A percentile compares a stretch with the other conserved stretches of the same genome.
Evolutionary conservation across 1,140 invertebrate species (phyloP).

Genomic region (Heliothis virescens): DNA sequence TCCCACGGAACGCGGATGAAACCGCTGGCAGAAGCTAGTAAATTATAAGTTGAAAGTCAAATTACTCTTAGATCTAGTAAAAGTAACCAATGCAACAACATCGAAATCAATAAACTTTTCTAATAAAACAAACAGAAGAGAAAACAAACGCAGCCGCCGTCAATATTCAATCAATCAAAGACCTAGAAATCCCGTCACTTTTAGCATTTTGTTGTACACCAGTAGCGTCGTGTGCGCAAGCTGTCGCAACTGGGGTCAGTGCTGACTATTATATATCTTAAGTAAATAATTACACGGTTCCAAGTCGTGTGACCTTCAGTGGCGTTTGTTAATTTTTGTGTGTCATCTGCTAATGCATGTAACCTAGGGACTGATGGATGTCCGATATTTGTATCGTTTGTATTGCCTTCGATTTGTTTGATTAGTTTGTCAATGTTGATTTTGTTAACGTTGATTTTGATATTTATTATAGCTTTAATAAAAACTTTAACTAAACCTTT

Average conservation of each 20-base stretch:
- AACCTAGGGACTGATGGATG: conserved; percentile 7
- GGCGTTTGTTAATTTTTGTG: conserved; percentile 34
- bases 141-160: no score
- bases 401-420: conserved; percentile 28
- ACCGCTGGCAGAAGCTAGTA: no score
- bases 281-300: conserved; percentile 39
- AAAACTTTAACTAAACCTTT: not conserved
- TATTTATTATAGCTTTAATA: not conserved
- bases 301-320: conserved; percentile 6
- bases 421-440: not conserved
- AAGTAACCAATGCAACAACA: no score
- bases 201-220: not conserved
- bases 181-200: conserved; percentile 5
- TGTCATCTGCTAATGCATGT: conserved; percentile 23
- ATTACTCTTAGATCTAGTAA: no score
- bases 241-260: conserved; percentile 26
- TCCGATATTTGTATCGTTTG: not conserved
- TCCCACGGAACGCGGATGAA: no score
- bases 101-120: no score
- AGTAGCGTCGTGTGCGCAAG: conserved; percentile 13
- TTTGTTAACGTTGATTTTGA: not conserved
- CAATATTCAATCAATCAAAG: not conserved
- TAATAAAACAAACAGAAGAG: no score
- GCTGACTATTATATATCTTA: conserved; percentile 28
- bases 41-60: no score